Evolutionary conservation across 2,888 invertebrate genomes (phyloP).

Genomic region (Gandaritis pyraliata): DNA sequence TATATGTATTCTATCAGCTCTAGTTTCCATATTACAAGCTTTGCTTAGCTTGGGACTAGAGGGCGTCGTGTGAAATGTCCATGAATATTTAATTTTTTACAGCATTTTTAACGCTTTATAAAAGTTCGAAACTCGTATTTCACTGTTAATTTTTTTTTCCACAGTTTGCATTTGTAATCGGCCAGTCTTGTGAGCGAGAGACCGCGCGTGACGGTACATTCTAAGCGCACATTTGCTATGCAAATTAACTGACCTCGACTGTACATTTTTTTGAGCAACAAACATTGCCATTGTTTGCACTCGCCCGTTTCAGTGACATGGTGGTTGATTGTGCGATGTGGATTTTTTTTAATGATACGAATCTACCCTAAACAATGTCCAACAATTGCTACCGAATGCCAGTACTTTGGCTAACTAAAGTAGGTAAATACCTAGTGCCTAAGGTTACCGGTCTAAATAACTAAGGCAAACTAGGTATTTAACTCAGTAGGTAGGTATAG

Average conservation of each 20-base stretch:
- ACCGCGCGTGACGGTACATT: constrained; percentile 80
- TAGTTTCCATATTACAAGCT: too few relatives aligned
- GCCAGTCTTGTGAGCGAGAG: constrained; percentile 62
- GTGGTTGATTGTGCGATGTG: constrained; percentile 28
- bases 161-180: constrained; percentile 41
- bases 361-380: constrained; percentile 7
- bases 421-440: too few relatives aligned
- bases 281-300: constrained; percentile 65
- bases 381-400: neutral
- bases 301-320: constrained; percentile 51
- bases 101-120: too few relatives aligned
- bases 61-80: too few relatives aligned
- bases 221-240: constrained; percentile 82
- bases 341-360: constrained; percentile 16
- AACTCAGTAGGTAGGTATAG: too few relatives aligned
- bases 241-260: constrained; percentile 75
- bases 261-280: constrained; percentile 74
- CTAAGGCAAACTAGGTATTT: too few relatives aligned
- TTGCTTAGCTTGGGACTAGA: too few relatives aligned
- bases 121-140: constrained; percentile 14
- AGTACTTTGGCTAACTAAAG: too few relatives aligned
- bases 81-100: too few relatives aligned
- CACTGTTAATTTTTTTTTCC: constrained; percentile 25
- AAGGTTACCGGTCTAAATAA: neutral
- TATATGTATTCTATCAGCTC: too few relatives aligned